Evolutionary conservation across 2,113 vertebrate genomes (phyloP).

Genomic region (Lipophrys pholis): DNA sequence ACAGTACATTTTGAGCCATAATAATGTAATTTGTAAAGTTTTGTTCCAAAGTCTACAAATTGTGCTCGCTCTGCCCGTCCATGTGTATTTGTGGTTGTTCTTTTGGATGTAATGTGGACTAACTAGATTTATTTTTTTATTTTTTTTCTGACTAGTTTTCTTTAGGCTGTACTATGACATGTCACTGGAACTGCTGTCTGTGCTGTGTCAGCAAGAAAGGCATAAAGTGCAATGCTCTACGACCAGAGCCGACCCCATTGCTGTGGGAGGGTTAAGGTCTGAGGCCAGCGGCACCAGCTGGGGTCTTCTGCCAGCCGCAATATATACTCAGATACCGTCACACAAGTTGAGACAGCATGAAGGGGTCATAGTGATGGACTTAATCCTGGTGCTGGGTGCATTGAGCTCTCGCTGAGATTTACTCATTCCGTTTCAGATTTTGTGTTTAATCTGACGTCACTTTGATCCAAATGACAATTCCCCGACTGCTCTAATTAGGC

Average conservation of each 20-base stretch:
- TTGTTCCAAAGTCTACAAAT: too few relatives aligned
- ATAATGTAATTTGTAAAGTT: too few relatives aligned
- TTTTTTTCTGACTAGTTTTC: slow-evolving; percentile 38
- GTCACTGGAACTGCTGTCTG: slow-evolving; percentile 27
- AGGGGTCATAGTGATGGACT: slow-evolving; percentile 19
- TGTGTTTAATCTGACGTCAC: slow-evolving; percentile 21
- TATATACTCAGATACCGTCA: slow-evolving; percentile 29
- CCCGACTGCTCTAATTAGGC: slow-evolving; percentile 48
- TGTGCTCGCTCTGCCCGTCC: too few relatives aligned
- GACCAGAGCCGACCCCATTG: slow-evolving; percentile 57
- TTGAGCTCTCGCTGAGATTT: not conserved
- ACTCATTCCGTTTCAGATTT: slow-evolving; percentile 5
- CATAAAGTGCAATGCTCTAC: slow-evolving; percentile 68
- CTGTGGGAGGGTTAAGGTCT: slow-evolving; percentile 67
- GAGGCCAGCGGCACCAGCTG: slow-evolving; percentile 66
- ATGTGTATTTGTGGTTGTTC: too few relatives aligned
- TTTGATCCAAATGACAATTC: slow-evolving; percentile 24
- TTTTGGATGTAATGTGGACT: slow-evolving; percentile 16
- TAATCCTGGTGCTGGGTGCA: not conserved
- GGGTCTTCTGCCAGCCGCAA: slow-evolving; percentile 63
- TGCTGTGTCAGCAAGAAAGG: slow-evolving; percentile 61
- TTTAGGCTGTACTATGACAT: slow-evolving; percentile 53
- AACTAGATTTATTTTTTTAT: slow-evolving; percentile 20
- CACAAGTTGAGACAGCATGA: slow-evolving; percentile 25
- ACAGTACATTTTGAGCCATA: not conserved